Percentiles rank a stretch among this genome's conserved stretches.
Evolutionary conservation across 2,113 vertebrate genomes (phyloP).

Genomic region (Diphyllodes magnificus): DNA sequence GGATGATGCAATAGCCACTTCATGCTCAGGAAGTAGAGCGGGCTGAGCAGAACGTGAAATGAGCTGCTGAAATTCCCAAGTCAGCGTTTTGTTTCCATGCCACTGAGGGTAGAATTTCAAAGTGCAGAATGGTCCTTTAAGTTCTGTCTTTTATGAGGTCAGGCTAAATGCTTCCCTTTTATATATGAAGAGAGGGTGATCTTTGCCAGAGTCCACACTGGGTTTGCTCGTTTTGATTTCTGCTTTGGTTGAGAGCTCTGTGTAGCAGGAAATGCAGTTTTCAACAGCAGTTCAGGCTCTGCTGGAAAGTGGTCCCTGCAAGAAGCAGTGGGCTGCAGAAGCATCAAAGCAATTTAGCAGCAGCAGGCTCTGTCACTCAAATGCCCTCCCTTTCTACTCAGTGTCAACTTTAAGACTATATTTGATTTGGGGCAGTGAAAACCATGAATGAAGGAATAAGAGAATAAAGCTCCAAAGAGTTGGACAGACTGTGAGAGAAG

Average conservation of each 20-base stretch:
- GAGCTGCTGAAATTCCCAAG: conserved; percentile 39
- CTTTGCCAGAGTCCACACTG: conserved; percentile 19
- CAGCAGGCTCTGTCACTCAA: background rate
- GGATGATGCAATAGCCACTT: conserved; percentile 15
- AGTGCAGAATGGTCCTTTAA: background rate
- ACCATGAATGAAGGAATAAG: background rate
- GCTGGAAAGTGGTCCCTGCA: background rate
- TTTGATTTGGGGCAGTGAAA: background rate
- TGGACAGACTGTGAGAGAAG: background rate
- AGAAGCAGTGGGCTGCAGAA: background rate
- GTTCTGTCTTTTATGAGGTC: conserved; percentile 54
- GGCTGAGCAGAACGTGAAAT: background rate
- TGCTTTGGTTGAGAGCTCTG: background rate
- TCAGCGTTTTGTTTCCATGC: conserved; percentile 21
- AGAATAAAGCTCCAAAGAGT: background rate
- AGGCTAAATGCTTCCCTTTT: conserved; percentile 39
- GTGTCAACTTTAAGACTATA: background rate
- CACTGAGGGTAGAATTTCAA: conserved; percentile 34
- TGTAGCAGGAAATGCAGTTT: conserved; percentile 21
- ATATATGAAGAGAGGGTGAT: conserved; percentile 20
- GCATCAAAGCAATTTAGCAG: background rate
- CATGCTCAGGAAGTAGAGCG: background rate
- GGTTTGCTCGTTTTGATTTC: conserved; percentile 31
- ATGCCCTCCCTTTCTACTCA: background rate
- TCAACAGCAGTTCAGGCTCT: background rate